Evolutionary conservation across 2,113 vertebrate genomes (phyloP), one percentile per base, ranked within the genome.

Genomic region (Cyrtonyx montezumae): DNA sequence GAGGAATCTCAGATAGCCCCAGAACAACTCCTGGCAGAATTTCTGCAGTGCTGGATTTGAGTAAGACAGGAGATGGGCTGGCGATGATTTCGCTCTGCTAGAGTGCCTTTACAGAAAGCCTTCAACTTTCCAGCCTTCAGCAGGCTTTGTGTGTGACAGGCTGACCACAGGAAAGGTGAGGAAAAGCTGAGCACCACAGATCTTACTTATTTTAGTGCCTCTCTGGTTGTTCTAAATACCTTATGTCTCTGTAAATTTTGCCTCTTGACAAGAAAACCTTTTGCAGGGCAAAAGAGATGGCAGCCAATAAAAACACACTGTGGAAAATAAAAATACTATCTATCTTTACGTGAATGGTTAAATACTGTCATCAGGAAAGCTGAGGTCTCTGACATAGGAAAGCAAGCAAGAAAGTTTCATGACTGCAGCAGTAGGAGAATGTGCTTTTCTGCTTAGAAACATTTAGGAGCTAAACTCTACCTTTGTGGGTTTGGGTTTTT

Each of bases 251-350:
- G 87, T 85, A 84, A 82, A 84, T 94, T 95, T 94, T 87, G 69
- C 48, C 74, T 90, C 80, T 70, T 79, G 56, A 92, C 76, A 94
- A 83, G 88, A 82, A 89, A 87, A 83, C 46, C 68, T 90, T 96
- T 92, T 78, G 90, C 19, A 37, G 56, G 32, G 84, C 49, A 70
- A 67, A 76, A 91, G 68, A 91, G 13, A 18, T 58, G 30, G 79
- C 12, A 61, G 95, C 95, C 96, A 96, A 88, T 86, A 78, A 78
- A 93, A 96, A 96, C 85, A 96, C 80, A 65, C 53, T 4, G 0
- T 62, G 81, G 61, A 80, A 69, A 91, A 74, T 65, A 86, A 91
- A 95, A 95, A 80, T 75, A 37, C 67, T 42, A 9, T 63, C 67
- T 42, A 9, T 63, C 13, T 86, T 90, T 93, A 90, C 95, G 53